These are phyloP conservation scores for Escarpia spicata DNA, from an alignment of 2,888 invertebrate genomes.

Conservation along the genomic window DNA sequence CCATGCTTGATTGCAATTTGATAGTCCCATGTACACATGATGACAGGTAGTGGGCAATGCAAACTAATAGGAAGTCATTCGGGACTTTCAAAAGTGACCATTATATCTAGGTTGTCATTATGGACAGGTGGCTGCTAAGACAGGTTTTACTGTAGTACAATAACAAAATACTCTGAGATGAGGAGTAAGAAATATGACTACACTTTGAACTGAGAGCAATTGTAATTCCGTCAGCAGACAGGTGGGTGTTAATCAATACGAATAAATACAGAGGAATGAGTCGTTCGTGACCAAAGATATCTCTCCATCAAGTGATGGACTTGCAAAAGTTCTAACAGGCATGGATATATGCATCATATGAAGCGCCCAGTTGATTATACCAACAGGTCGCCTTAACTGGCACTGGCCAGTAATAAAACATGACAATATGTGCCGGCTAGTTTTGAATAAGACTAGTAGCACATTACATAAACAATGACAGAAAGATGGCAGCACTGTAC, in stretches of 20 bases:
- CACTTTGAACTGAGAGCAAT: neutral
- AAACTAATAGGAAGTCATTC: no score
- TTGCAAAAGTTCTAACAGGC: neutral
- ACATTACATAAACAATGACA: no score
- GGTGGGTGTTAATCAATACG: slow-evolving; percentile 5
- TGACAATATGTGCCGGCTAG: neutral
- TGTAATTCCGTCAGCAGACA: neutral
- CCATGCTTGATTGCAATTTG: no score
- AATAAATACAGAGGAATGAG: neutral
- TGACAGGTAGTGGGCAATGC: no score
- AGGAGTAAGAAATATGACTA: neutral
- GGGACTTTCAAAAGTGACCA: no score
- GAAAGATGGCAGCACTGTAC: neutral
- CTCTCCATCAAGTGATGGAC: no score
- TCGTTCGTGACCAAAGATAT: neutral
- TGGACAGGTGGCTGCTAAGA: no score
- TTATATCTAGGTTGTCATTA: no score
- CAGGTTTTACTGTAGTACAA: no score
- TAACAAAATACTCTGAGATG: neutral
- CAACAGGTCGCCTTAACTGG: neutral
- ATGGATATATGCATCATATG: neutral
- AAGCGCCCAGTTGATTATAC: neutral
- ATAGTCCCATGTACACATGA: no score
- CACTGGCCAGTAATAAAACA: neutral
- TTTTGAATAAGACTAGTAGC: neutral